Evolutionary conservation across 2,113 vertebrate genomes (phyloP).

Genomic region (Buteo buteo): DNA sequence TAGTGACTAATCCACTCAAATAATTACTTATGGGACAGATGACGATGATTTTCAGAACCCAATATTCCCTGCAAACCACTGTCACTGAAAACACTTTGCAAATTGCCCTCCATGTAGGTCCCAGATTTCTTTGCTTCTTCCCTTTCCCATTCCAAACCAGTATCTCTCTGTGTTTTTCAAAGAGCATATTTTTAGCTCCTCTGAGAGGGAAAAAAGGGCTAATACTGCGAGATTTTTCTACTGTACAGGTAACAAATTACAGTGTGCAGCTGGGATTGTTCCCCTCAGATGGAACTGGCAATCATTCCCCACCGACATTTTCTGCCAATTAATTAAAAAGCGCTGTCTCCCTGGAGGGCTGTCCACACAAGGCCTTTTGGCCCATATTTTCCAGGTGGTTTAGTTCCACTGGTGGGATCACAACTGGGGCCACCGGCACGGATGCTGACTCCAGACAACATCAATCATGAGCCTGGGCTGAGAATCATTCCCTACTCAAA

Average conservation of each 20-base stretch:
- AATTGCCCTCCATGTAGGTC: background rate
- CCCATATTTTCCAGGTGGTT: background rate
- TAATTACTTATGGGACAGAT: constrained; percentile 1
- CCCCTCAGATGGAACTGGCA: background rate
- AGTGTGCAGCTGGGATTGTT: background rate
- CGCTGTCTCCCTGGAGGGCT: background rate
- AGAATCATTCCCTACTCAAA: background rate
- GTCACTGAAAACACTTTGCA: background rate
- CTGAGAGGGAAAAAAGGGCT: background rate
- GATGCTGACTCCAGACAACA: background rate
- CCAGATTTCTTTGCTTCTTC: background rate
- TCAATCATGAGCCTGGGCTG: background rate
- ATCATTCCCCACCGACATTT: fast-evolving
- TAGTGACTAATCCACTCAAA: constrained; percentile 8
- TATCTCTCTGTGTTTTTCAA: background rate
- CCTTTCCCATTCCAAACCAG: background rate
- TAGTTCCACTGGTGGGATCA: background rate
- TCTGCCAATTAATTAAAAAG: constrained; percentile 8
- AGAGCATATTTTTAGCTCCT: background rate
- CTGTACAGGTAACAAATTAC: background rate
- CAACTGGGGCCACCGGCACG: fast-evolving
- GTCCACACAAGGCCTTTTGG: background rate
- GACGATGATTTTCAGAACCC: background rate
- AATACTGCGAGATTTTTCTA: background rate
- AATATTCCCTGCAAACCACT: background rate